Evolutionary conservation across 1,140 invertebrate species (phyloP).

Genomic region (Nephila pilipes): DNA sequence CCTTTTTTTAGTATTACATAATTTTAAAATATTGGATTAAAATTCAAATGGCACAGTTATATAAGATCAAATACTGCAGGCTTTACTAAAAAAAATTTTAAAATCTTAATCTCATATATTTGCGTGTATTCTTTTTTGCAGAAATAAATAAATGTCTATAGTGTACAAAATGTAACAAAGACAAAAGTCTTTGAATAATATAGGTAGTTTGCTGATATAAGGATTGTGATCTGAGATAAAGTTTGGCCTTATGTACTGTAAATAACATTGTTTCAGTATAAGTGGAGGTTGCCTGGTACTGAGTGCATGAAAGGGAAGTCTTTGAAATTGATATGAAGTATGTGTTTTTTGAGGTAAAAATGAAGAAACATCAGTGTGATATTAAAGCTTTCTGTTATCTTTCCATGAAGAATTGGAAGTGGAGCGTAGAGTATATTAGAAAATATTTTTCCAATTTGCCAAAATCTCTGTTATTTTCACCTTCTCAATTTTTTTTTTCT

Average conservation of each 20-base stretch:
- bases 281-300: slow-evolving; percentile 36
- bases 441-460: slow-evolving; percentile 70
- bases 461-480: slow-evolving; percentile 43
- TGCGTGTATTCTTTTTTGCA: background rate
- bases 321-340: background rate
- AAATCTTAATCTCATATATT: background rate
- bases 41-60: background rate
- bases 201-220: slow-evolving; percentile 44
- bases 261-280: slow-evolving; percentile 64
- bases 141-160: slow-evolving; percentile 23
- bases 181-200: background rate
- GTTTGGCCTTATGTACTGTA: slow-evolving; percentile 75
- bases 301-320: slow-evolving; percentile 31
- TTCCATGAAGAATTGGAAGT: slow-evolving; percentile 36
- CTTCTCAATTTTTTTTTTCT: slow-evolving; percentile 17
- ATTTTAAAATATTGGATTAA: background rate
- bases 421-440: slow-evolving; percentile 42
- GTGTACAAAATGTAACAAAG: slow-evolving; percentile 9
- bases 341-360: slow-evolving; percentile 31
- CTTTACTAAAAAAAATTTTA: background rate
- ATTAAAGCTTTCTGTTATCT: slow-evolving; percentile 58
- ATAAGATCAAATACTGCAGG: slow-evolving; percentile 12
- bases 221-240: slow-evolving; percentile 68
- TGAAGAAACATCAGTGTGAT: slow-evolving; percentile 67
- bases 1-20: background rate